Conservation (phyloP, 2,888 invertebrate genomes). For the Thera britannica region DNA sequence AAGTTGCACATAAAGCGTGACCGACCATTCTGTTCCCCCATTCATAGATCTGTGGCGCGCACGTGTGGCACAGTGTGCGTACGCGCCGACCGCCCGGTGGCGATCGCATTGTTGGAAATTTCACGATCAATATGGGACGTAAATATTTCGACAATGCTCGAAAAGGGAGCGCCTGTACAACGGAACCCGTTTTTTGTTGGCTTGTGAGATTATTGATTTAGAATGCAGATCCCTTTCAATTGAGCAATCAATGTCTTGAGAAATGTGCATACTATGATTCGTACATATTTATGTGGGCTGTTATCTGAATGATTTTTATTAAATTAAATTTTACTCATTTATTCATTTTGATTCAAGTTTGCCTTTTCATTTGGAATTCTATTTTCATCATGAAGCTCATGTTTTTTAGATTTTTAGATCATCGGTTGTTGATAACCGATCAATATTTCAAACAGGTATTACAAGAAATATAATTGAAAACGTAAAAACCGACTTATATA, state of each 20-base stretch:
- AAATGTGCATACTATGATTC: slow-evolving; percentile 6
- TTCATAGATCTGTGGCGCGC: slow-evolving; percentile 50
- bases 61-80: slow-evolving; percentile 67
- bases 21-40: slow-evolving; percentile 36
- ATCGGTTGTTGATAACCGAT: too few species aligned
- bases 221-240: slow-evolving; percentile 27
- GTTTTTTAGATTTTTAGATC: neutral
- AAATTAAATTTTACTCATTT: neutral
- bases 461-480: too few species aligned
- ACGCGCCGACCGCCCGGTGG: slow-evolving; percentile 55
- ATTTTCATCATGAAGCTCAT: neutral
- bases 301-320: slow-evolving; percentile 13
- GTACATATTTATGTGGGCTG: too few species aligned
- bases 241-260: slow-evolving; percentile 25
- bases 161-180: slow-evolving; percentile 70
- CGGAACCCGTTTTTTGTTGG: slow-evolving; percentile 51
- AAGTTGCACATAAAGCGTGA: slow-evolving; percentile 25
- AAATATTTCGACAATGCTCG: slow-evolving; percentile 81
- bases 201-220: slow-evolving; percentile 28
- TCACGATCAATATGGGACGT: slow-evolving; percentile 80
- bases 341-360: neutral
- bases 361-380: neutral
- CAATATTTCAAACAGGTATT: too few species aligned
- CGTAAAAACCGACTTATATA: neutral
- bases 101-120: slow-evolving; percentile 79